phyloP scores from a whole-genome alignment of 1,140 invertebrate genomes.

The Neelides sp. region DNA sequence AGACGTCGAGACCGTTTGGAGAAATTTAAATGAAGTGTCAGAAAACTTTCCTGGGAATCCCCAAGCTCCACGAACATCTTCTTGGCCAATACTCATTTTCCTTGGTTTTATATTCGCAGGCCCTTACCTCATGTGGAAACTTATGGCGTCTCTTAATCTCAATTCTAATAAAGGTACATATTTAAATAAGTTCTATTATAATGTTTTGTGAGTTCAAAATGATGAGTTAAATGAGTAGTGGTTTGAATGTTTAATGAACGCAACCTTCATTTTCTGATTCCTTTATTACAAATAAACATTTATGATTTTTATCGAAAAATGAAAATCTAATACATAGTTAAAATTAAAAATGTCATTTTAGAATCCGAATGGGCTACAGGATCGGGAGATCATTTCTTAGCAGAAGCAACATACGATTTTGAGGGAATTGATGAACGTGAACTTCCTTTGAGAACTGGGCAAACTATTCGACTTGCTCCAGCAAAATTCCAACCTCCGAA shows the following conservation, averaged over 20 bases:
- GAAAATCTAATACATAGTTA: conserved; percentile 33
- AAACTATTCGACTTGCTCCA: conserved; percentile 67
- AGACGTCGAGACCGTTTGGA: conserved; percentile 26
- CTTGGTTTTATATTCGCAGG: conserved; percentile 73
- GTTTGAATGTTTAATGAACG: too few relatives aligned
- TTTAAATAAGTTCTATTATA: too few relatives aligned
- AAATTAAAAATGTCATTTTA: too few relatives aligned
- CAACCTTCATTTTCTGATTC: too few relatives aligned
- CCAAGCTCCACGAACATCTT: conserved; percentile 22
- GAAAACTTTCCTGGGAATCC: conserved; percentile 27
- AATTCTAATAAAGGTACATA: conserved; percentile 12
- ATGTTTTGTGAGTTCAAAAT: too few relatives aligned
- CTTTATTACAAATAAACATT: too few relatives aligned
- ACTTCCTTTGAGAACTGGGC: conserved; percentile 59
- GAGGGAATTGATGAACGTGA: conserved; percentile 56
- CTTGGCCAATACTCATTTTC: conserved; percentile 57
- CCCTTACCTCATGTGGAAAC: conserved; percentile 80
- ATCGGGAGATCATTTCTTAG: conserved; percentile 51
- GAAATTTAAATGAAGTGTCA: conserved; percentile 4
- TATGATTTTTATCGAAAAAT: conserved; percentile 1
- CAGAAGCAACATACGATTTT: conserved; percentile 65
- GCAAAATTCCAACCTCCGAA: conserved; percentile 61
- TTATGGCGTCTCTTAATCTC: conserved; percentile 46
- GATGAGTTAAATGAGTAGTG: not conserved
- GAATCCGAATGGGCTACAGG: conserved; percentile 56